Evolutionary conservation across 1,140 invertebrate genomes (phyloP), one percentile per base, ranked within the genome.

Genomic region (Aradophagus sp.): DNA sequence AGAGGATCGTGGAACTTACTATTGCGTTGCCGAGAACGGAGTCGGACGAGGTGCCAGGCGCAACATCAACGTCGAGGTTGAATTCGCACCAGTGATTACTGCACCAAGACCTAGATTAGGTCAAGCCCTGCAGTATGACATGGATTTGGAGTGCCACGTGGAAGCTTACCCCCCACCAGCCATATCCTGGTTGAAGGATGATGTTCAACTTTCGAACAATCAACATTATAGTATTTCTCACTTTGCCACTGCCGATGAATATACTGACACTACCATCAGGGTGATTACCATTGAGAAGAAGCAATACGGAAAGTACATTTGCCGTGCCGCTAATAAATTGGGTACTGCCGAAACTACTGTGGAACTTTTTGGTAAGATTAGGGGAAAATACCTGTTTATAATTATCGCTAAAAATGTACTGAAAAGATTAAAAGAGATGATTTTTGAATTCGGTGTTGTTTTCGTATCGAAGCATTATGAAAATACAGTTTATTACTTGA

Each of bases 11-110:
- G 95, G 95, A 27, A 97, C 94, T 0, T 97, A 97, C 82, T 97
- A 96, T 80, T 97, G 96, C 75, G 93, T 97, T 8, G 95, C 95
- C 16, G 95, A 97, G 78, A 97, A 97, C 79, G 92, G 91, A 14
- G 95, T 97, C 0, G 94, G 94, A 38, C 90, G 90, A 70, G 95
- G 94, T 0, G 91, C 93, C 3, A 86, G 93, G 23, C 87, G 95
- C 72, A 96, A 96, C 76, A 93, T 97, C 66, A 94, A 93, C 50
- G 88, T 97, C 1, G 95, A 97, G 84, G 93, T 96, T 14, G 94
- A 96, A 84, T 95, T 95, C 75, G 86, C 93, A 0, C 95, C 95
- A 0, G 92, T 95, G 0, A 93, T 97, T 19, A 91, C 90, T 2
- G 93, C 94, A 10, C 92, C 93, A 0, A 86, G 92, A 35, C 93